A percentile compares a stretch with the other conserved stretches of the same genome.
phyloP scores from a whole-genome alignment of 2,113 vertebrate species.

The Atractosteus spatula region DNA sequence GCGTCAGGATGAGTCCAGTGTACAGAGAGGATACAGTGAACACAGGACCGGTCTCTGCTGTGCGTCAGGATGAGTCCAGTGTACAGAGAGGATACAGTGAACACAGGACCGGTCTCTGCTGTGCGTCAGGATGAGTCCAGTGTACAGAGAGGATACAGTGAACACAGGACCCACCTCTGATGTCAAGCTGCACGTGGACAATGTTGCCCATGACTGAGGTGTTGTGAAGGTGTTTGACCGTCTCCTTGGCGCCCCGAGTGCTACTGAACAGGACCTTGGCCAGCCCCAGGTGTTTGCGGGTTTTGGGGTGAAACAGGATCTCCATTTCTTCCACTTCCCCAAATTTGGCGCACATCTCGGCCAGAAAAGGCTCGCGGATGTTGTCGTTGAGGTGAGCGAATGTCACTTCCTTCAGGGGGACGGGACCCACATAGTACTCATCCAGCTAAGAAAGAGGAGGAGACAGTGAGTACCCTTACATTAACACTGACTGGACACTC shows the following conservation, averaged over 20 bases:
- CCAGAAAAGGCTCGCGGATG: conserved; percentile 85
- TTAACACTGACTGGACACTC: not conserved
- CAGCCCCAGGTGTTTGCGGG: conserved; percentile 86
- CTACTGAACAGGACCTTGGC: conserved; percentile 87
- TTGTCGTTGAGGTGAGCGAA: conserved; percentile 92
- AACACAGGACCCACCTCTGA: conserved; percentile 69
- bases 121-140: too few relatives aligned
- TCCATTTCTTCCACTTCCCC: conserved; percentile 91
- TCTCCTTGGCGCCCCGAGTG: conserved; percentile 85
- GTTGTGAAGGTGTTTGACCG: conserved; percentile 86
- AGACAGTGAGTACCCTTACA: not conserved
- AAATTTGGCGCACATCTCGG: conserved; percentile 91
- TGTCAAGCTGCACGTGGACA: conserved; percentile 86
- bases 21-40: not conserved
- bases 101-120: not conserved
- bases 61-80: too few relatives aligned
- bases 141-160: too few relatives aligned
- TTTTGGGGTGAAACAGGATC: conserved; percentile 86
- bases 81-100: not conserved
- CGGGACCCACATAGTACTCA: conserved; percentile 87
- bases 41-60: not conserved
- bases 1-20: too few relatives aligned
- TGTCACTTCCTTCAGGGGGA: conserved; percentile 90
- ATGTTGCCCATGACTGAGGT: conserved; percentile 92
- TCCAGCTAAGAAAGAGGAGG: conserved; percentile 65